A percentile compares a stretch with the other conserved stretches of the same genome.
phyloP scores from a whole-genome alignment of 1,140 invertebrate species.

The Trypoxylus dichotomus region DNA sequence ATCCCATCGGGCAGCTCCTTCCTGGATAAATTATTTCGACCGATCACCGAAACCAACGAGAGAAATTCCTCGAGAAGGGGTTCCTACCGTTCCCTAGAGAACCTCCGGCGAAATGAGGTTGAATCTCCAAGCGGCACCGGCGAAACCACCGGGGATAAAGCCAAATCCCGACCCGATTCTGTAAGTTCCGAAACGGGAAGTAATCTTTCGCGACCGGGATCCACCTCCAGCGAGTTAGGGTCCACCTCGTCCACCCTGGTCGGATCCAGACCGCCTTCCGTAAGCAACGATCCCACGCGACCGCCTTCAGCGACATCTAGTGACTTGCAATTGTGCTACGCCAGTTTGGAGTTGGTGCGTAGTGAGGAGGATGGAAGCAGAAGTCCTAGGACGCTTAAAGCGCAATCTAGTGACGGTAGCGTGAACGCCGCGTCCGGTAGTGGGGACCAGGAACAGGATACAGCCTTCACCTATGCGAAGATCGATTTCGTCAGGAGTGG shows the following conservation, averaged over 20 bases:
- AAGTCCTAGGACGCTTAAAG: not conserved
- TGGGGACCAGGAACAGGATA: not conserved
- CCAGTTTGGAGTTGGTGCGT: not conserved
- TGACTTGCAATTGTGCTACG: not conserved
- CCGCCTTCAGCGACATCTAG: not conserved
- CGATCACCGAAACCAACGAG: constrained; percentile 29
- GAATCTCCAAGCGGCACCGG: not conserved
- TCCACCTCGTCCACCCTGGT: not conserved
- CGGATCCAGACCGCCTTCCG: not conserved
- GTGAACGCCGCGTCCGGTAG: not conserved
- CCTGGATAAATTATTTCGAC: not conserved
- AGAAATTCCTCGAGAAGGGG: not conserved
- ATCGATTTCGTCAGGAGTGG: not conserved
- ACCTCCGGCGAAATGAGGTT: not conserved
- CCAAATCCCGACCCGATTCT: not conserved
- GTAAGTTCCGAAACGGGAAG: not conserved
- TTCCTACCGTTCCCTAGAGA: not conserved
- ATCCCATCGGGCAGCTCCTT: not conserved
- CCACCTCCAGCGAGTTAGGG: not conserved
- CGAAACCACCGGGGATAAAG: not conserved
- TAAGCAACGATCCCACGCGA: not conserved
- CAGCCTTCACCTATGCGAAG: not conserved
- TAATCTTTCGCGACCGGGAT: not conserved
- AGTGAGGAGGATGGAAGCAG: not conserved
- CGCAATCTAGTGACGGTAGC: not conserved